These are phyloP conservation scores for Scophthalmus maximus DNA, from an alignment of 2,113 vertebrate species.

Conservation along the genomic window DNA sequence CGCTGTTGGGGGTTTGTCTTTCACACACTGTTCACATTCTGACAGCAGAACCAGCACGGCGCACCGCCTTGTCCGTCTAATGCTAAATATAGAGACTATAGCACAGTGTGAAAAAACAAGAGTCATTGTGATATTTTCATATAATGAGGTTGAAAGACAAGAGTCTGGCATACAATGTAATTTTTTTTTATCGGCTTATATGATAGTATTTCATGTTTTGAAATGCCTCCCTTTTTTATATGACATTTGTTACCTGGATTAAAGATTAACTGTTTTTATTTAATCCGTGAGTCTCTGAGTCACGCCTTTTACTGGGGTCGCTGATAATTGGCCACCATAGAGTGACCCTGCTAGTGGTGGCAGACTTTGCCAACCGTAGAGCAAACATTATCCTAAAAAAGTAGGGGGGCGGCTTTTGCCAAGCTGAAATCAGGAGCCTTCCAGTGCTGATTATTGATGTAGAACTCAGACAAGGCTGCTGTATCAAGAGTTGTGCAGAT, in stretches of 20 bases:
- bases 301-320: not conserved
- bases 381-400: not conserved
- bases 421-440: not conserved
- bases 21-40: conserved; percentile 13
- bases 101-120: not conserved
- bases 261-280: not conserved
- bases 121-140: conserved; percentile 5
- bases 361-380: not conserved
- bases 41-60: conserved; percentile 39
- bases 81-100: not conserved
- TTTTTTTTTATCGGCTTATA: not conserved
- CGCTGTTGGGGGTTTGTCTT: not conserved
- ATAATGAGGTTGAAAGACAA: not conserved
- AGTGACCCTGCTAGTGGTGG: not conserved
- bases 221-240: no score
- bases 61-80: conserved; percentile 7
- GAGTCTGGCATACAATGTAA: not conserved
- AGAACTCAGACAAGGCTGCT: not conserved
- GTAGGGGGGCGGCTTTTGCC: not conserved
- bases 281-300: not conserved
- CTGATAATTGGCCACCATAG: not conserved
- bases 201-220: not conserved
- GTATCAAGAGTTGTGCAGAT: not conserved
- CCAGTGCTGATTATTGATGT: no score
- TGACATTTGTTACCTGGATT: no score